Conservation (phyloP, 2,113 vertebrate genomes). For the Paramormyrops kingsleyae region DNA sequence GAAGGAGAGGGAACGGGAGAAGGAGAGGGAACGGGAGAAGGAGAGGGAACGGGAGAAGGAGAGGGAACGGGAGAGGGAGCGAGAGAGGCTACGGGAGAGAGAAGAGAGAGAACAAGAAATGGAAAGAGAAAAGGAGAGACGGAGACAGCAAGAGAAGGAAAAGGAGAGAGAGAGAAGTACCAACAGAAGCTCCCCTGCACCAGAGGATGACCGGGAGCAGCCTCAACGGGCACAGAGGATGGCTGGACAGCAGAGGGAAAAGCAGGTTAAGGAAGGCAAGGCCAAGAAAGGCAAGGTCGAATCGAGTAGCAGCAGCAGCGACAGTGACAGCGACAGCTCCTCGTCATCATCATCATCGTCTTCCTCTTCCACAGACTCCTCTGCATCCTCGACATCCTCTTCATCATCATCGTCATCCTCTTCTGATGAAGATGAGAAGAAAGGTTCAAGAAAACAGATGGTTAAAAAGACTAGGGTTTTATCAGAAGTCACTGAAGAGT, state of each 20-base stretch:
- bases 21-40: conserved; percentile 12
- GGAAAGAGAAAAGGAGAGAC: neutral
- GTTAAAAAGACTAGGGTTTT: conserved; percentile 17
- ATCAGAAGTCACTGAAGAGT: neutral
- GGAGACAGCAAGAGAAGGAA: neutral
- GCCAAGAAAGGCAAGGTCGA: neutral
- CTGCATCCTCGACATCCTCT: conserved; percentile 33
- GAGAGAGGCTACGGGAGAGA: neutral
- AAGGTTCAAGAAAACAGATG: conserved; percentile 11
- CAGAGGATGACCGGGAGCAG: conserved; percentile 7
- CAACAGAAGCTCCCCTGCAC: neutral
- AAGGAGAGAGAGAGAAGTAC: neutral
- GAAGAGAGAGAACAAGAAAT: neutral
- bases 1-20: conserved; percentile 12
- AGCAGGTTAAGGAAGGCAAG: neutral
- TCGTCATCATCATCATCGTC: conserved; percentile 47
- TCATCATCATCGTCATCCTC: conserved; percentile 50
- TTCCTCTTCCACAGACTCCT: conserved; percentile 33
- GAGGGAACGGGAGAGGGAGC: conserved; percentile 4
- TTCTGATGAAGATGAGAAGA: conserved; percentile 47
- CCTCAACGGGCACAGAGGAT: conserved; percentile 37
- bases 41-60: conserved; percentile 8
- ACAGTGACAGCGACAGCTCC: conserved; percentile 53
- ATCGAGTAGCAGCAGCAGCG: conserved; percentile 28
- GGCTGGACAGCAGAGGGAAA: conserved; percentile 20